A percentile compares a stretch with the other conserved stretches of the same genome.
These are phyloP conservation scores for Chionomys nivalis DNA, from an alignment of 2,113 vertebrate genomes.

Conservation along the genomic window DNA sequence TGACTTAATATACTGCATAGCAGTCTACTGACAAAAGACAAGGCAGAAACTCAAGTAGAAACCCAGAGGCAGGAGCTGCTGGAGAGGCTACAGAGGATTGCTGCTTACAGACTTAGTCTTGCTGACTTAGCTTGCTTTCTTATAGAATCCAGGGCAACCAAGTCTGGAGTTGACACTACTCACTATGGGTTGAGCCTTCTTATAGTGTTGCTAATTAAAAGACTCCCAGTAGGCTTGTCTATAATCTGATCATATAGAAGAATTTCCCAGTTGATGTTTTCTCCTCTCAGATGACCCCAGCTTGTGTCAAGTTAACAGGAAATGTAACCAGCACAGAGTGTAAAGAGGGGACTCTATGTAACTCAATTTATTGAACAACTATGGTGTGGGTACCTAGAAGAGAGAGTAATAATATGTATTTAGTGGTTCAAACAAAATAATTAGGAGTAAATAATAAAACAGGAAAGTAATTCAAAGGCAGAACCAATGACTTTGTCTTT, in stretches of 20 bases:
- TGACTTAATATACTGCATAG: not conserved
- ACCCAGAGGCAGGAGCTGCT: not conserved
- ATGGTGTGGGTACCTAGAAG: conserved; percentile 10
- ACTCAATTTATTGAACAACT: conserved; percentile 44
- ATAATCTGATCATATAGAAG: not conserved
- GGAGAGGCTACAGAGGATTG: not conserved
- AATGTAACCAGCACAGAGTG: not conserved
- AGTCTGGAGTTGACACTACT: not conserved
- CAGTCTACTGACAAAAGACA: not conserved
- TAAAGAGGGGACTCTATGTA: not conserved
- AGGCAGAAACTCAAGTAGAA: not conserved
- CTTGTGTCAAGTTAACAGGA: not conserved
- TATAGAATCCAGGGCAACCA: not conserved
- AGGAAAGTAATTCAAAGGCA: not conserved
- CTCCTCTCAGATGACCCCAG: too few relatives aligned
- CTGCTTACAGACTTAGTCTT: not conserved
- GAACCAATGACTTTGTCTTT: not conserved
- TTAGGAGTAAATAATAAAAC: not conserved
- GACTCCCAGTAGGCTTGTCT: not conserved
- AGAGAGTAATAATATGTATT: not conserved
- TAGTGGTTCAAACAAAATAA: not conserved
- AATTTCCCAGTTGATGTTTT: not conserved
- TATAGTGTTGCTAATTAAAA: not conserved
- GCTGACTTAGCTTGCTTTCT: not conserved
- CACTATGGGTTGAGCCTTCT: not conserved